A percentile compares a stretch with the other conserved stretches of the same genome.
Evolutionary conservation across 2,113 vertebrate genomes (phyloP).

Genomic region (Vulpes ferrilata): DNA sequence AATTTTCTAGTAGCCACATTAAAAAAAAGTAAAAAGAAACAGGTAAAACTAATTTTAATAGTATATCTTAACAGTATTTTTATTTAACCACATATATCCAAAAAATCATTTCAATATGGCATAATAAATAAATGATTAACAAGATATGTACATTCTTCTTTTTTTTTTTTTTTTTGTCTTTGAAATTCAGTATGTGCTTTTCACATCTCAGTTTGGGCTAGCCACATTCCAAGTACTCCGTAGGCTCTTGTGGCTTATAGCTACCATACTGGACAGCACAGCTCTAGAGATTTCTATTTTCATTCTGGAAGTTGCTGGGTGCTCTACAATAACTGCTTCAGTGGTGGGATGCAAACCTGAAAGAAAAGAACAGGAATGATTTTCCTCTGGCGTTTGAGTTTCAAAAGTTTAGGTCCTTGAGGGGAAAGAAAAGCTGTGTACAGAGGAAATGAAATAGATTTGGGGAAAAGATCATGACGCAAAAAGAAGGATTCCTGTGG

Average conservation of each 20-base stretch:
- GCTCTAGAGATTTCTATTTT: background rate
- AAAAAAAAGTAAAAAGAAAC: slow-evolving; percentile 42
- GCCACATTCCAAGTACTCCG: background rate
- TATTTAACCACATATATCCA: background rate
- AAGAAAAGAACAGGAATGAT: background rate
- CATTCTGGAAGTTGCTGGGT: background rate
- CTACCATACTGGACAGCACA: background rate
- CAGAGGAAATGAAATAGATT: background rate
- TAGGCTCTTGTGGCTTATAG: background rate
- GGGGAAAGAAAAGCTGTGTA: background rate
- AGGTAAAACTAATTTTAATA: slow-evolving; percentile 48
- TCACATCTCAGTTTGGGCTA: background rate
- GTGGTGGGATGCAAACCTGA: background rate
- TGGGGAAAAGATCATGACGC: background rate
- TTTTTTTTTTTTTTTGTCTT: background rate
- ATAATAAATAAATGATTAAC: background rate
- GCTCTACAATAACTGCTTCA: background rate
- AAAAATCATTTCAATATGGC: background rate
- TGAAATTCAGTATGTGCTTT: background rate
- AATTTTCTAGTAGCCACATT: slow-evolving; percentile 7
- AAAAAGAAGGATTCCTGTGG: background rate
- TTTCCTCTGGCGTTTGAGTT: background rate
- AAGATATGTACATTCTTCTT: background rate
- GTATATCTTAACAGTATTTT: slow-evolving; percentile 22
- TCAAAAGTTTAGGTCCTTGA: background rate